Evolutionary conservation across 2,113 vertebrate species (phyloP).

Genomic region (Spea bombifrons): DNA sequence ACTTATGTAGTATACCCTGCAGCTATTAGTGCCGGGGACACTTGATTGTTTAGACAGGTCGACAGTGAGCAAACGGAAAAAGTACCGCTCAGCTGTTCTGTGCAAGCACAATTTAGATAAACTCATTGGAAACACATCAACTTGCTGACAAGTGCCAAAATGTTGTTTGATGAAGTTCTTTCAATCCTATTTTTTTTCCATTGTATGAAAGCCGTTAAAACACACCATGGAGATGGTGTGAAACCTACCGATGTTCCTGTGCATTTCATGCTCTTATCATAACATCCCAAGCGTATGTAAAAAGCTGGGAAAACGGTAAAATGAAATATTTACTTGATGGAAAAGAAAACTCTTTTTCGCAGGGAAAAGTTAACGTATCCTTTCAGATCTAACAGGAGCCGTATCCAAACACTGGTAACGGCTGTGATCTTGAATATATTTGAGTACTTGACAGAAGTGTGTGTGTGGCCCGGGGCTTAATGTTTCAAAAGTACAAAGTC

Average conservation of each 20-base stretch:
- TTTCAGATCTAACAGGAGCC: background rate
- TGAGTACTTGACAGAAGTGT: background rate
- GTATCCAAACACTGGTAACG: background rate
- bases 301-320: background rate
- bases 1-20: constrained; percentile 21
- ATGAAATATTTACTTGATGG: constrained; percentile 12
- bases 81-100: constrained; percentile 41
- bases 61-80: constrained; percentile 38
- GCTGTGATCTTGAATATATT: background rate
- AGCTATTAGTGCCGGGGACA: constrained; percentile 33
- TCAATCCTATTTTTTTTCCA: constrained; percentile 31
- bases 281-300: background rate
- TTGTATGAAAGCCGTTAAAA: constrained; percentile 9
- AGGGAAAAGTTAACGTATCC: background rate
- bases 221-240: background rate
- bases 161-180: constrained; percentile 35
- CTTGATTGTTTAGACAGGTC: constrained; percentile 32
- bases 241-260: constrained; percentile 4
- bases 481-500: too few species aligned
- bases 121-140: constrained; percentile 39
- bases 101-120: constrained; percentile 50
- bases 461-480: background rate
- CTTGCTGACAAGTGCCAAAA: constrained; percentile 38
- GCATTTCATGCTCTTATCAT: background rate
- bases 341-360: background rate